phyloP scores from a whole-genome alignment of 2,113 vertebrate species.

The Peromyscus maniculatus region DNA sequence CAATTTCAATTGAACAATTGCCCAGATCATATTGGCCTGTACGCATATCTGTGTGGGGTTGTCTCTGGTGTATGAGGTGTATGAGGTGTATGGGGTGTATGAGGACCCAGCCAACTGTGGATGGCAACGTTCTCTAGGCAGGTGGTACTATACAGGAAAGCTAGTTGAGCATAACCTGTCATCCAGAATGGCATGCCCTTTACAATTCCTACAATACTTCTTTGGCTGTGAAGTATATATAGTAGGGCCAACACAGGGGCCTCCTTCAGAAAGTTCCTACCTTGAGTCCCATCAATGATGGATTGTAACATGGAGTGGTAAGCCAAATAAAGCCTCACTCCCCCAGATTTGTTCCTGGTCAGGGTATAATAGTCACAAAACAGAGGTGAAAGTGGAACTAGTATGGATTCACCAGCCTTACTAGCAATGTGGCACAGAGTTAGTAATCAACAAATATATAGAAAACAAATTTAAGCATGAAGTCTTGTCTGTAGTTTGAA shows the following conservation, averaged over 20 bases:
- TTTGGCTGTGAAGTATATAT: neutral
- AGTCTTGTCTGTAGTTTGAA: neutral
- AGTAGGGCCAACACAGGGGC: too few species aligned
- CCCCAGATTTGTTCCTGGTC: neutral
- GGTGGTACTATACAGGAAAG: neutral
- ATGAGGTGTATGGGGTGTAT: too few species aligned
- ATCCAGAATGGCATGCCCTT: neutral
- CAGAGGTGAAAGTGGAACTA: too few species aligned
- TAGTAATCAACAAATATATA: constrained; percentile 25
- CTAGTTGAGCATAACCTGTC: neutral
- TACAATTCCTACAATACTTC: neutral
- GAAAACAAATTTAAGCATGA: constrained; percentile 11
- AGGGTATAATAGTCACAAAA: neutral
- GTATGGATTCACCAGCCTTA: neutral
- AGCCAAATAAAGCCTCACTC: too few species aligned
- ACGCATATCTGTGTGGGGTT: neutral
- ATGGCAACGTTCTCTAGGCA: neutral
- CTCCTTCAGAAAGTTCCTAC: neutral
- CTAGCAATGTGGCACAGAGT: neutral
- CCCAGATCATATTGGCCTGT: neutral
- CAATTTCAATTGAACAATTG: neutral
- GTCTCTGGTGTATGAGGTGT: neutral
- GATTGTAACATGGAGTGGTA: neutral
- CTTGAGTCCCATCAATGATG: neutral
- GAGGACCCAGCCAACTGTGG: too few species aligned